phyloP scores from a whole-genome alignment of 1,140 invertebrate species.

The Drosophila albomicans region DNA sequence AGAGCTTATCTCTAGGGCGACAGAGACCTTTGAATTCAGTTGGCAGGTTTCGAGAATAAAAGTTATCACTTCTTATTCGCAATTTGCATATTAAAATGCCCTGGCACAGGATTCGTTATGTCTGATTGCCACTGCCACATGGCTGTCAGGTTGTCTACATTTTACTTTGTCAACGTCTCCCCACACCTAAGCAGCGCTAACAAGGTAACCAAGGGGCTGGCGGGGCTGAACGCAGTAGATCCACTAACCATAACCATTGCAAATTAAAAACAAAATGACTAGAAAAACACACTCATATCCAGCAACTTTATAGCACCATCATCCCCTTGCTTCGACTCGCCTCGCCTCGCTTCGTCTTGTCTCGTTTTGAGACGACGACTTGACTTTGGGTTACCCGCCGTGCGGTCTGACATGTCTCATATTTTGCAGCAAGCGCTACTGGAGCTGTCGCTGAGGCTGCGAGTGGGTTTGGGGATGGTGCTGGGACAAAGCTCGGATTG shows the following conservation, averaged over 20 bases:
- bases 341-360: conserved; percentile 3
- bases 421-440: conserved; percentile 40
- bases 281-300: conserved; percentile 48
- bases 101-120: conserved; percentile 39
- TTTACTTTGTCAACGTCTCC: conserved; percentile 60
- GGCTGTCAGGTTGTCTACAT: conserved; percentile 54
- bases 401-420: conserved; percentile 63
- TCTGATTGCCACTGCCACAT: conserved; percentile 66
- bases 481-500: conserved; percentile 50
- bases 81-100: conserved; percentile 77
- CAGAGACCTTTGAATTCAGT: conserved; percentile 11
- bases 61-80: conserved; percentile 52
- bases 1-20: conserved; percentile 20
- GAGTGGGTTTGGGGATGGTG: background rate
- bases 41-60: conserved; percentile 21
- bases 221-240: background rate
- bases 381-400: conserved; percentile 28
- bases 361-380: conserved; percentile 1
- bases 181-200: background rate
- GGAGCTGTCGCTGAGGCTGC: conserved; percentile 6
- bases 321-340: background rate
- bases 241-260: conserved; percentile 39
- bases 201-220: background rate
- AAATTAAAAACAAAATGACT: conserved; percentile 72
- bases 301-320: conserved; percentile 14